phyloP scores from a whole-genome alignment of 2,797 vertebrate genomes.

The Cirrhinus mrigala region DNA sequence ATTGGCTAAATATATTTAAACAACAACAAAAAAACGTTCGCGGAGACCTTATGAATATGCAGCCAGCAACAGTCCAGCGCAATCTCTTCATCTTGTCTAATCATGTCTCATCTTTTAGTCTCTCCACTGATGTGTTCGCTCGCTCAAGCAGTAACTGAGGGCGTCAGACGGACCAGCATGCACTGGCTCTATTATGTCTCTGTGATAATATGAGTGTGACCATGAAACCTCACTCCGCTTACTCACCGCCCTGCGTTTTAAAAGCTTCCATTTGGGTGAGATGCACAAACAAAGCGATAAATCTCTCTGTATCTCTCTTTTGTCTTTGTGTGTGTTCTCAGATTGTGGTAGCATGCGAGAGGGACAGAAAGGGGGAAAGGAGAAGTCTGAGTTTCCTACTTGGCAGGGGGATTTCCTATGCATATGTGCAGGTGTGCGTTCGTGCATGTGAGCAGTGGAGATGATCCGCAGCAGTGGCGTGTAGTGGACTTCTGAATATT shows the following conservation, averaged over 20 bases:
- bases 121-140: conserved; percentile 32
- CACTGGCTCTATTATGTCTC: conserved; percentile 56
- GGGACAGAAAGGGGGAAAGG: conserved; percentile 25
- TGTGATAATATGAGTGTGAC: conserved; percentile 54
- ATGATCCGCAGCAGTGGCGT: background rate
- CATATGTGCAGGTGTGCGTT: conserved; percentile 45
- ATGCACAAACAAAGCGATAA: conserved; percentile 50
- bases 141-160: conserved; percentile 29
- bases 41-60: conserved; percentile 14
- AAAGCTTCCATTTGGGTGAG: conserved; percentile 48
- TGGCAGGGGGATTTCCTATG: conserved; percentile 14
- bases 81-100: conserved; percentile 48
- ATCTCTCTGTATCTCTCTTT: conserved; percentile 31
- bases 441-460: conserved; percentile 8
- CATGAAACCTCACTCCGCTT: conserved; percentile 52
- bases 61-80: conserved; percentile 1
- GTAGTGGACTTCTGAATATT: conserved; percentile 13
- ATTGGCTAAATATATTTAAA: background rate
- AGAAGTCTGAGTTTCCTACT: conserved; percentile 45
- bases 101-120: conserved; percentile 36
- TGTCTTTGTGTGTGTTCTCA: conserved; percentile 49
- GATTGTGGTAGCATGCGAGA: conserved; percentile 9
- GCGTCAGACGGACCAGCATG: conserved; percentile 26
- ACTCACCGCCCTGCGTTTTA: conserved; percentile 35
- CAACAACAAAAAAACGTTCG: background rate